Conservation (phyloP, 1,140 invertebrate species). For the Leptinotarsa undecemlineata region DNA sequence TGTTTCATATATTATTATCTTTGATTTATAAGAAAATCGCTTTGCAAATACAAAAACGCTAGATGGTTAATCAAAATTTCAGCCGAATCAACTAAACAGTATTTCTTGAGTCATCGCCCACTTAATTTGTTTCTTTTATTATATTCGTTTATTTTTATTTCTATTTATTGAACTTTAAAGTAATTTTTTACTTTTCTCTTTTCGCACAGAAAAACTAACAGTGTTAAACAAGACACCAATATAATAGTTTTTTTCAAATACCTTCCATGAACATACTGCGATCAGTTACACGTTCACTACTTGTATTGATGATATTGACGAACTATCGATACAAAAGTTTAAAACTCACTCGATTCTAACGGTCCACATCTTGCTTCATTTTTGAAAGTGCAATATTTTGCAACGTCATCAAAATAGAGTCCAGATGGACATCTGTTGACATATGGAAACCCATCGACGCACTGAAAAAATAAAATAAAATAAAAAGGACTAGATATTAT, state of each 20-base stretch:
- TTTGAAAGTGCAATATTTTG: constrained; percentile 90
- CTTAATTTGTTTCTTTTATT: too few species aligned
- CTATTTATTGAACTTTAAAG: neutral
- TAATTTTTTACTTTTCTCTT: too few species aligned
- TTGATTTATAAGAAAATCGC: too few species aligned
- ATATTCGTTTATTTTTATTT: neutral
- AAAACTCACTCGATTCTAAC: constrained; percentile 74
- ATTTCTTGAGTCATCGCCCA: too few species aligned
- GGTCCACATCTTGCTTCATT: constrained; percentile 89
- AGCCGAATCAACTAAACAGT: too few species aligned
- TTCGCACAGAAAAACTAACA: neutral
- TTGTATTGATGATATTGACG: neutral
- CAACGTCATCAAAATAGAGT: constrained; percentile 87
- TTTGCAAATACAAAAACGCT: too few species aligned
- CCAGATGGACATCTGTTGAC: constrained; percentile 86
- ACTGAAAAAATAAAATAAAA: constrained; percentile 61
- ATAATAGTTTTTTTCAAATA: neutral
- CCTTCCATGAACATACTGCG: too few species aligned
- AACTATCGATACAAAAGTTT: neutral
- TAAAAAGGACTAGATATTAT: neutral
- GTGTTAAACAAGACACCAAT: neutral
- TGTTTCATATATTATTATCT: too few species aligned
- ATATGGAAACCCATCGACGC: constrained; percentile 85
- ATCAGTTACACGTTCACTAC: too few species aligned
- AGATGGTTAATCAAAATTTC: too few species aligned